phyloP scores from a whole-genome alignment of 2,888 invertebrate genomes.

The Cryptus viduatorius region DNA sequence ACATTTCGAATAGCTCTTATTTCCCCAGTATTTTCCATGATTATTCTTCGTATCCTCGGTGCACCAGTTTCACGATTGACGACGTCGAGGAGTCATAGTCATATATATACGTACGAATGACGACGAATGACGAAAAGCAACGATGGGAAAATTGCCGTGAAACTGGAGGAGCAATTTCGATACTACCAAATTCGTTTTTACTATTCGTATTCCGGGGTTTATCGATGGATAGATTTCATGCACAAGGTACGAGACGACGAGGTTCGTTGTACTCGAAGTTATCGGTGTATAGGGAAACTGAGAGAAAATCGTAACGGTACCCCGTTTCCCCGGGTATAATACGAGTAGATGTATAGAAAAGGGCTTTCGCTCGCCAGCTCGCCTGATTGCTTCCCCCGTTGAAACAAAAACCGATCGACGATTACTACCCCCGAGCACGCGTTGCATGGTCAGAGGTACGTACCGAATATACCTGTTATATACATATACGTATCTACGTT shows the following conservation, averaged over 20 bases:
- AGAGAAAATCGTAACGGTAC: constrained; percentile 24
- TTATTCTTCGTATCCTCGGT: not conserved
- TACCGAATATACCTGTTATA: not conserved
- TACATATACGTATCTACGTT: not conserved
- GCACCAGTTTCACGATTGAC: not conserved
- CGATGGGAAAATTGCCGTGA: constrained; percentile 9
- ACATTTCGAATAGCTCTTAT: constrained; percentile 32
- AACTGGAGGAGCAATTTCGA: constrained; percentile 24
- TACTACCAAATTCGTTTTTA: not conserved
- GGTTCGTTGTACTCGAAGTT: not conserved
- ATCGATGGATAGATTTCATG: constrained; percentile 12
- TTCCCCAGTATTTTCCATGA: constrained; percentile 23
- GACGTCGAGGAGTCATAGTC: constrained; percentile 14
- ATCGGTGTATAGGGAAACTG: constrained; percentile 16
- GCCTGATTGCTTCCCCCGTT: constrained; percentile 64
- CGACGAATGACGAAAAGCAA: not conserved
- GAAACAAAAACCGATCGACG: constrained; percentile 61
- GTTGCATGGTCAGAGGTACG: constrained; percentile 48
- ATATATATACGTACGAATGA: not conserved
- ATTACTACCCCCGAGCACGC: constrained; percentile 66
- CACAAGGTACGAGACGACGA: not conserved
- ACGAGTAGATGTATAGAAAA: constrained; percentile 38
- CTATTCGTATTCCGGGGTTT: not conserved
- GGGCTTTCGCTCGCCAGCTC: constrained; percentile 47
- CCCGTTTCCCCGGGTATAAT: constrained; percentile 5